A percentile compares a stretch with the other conserved stretches of the same genome.
These are phyloP conservation scores for Drosophila setifemur DNA, from an alignment of 1,140 invertebrate genomes.

Conservation along the genomic window DNA sequence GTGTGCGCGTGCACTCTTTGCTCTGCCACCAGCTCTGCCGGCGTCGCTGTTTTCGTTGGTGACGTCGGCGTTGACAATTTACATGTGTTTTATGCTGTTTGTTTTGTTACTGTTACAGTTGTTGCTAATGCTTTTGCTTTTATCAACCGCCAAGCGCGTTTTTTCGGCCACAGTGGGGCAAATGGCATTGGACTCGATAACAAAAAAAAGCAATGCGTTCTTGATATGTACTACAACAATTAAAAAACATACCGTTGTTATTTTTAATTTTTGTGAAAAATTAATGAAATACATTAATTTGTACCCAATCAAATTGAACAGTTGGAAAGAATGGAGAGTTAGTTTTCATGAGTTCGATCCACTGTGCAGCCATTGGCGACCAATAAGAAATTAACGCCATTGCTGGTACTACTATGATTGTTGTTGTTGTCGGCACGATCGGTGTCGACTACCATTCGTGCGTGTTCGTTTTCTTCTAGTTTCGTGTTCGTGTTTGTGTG, in stretches of 20 bases:
- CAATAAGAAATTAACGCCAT: constrained; percentile 65
- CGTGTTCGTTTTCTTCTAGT: constrained; percentile 1
- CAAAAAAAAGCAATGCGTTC: too few relatives aligned
- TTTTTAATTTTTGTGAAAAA: not conserved
- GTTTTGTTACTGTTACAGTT: constrained; percentile 46
- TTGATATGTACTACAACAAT: too few relatives aligned
- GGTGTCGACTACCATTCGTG: constrained; percentile 18
- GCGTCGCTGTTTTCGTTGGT: not conserved
- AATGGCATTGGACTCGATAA: not conserved
- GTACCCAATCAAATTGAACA: too few relatives aligned
- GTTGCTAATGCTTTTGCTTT: constrained; percentile 10
- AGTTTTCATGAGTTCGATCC: not conserved
- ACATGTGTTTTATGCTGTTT: constrained; percentile 56
- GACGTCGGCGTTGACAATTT: constrained; percentile 44
- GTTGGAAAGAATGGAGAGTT: too few relatives aligned
- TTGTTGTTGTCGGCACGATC: constrained; percentile 20
- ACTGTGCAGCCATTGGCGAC: constrained; percentile 34
- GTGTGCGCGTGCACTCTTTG: constrained; percentile 41
- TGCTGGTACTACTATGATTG: constrained; percentile 39
- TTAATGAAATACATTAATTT: too few relatives aligned
- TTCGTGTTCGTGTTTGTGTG: too few relatives aligned
- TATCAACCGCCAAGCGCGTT: constrained; percentile 17
- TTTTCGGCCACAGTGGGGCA: constrained; percentile 22
- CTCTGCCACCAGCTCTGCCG: not conserved
- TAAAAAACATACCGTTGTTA: too few relatives aligned